Evolutionary conservation across 2,113 vertebrate species (phyloP).

Genomic region (Sorex fumeus): DNA sequence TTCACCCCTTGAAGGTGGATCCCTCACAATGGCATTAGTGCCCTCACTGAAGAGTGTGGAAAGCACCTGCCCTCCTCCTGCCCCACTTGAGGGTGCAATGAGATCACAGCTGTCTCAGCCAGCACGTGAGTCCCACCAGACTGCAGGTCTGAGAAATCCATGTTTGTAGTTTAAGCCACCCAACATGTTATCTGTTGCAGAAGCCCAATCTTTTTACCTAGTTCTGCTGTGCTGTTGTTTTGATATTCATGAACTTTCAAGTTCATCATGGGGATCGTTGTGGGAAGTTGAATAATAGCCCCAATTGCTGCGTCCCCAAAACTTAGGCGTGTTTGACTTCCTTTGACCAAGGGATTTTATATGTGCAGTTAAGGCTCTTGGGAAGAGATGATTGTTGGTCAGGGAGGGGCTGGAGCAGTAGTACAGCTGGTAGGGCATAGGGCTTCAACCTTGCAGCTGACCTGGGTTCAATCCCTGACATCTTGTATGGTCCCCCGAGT

Average conservation of each 20-base stretch:
- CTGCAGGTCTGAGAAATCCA: not conserved
- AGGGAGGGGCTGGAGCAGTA: no score
- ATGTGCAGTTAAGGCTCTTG: not conserved
- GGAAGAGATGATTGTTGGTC: not conserved
- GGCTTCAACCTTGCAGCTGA: no score
- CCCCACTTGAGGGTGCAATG: no score
- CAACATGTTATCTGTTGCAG: not conserved
- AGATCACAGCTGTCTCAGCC: no score
- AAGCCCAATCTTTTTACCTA: not conserved
- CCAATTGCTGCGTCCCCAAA: not conserved
- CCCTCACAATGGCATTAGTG: no score
- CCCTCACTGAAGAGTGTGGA: no score
- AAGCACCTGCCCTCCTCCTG: no score
- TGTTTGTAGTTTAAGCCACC: not conserved
- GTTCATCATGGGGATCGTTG: not conserved
- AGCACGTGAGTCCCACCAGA: no score
- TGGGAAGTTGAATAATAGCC: not conserved
- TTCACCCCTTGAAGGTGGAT: no score
- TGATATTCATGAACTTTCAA: not conserved
- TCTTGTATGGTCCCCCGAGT: no score
- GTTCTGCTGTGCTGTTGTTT: not conserved
- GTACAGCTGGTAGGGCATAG: no score
- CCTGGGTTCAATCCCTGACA: no score
- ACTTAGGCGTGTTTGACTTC: not conserved
- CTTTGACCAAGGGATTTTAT: not conserved